Evolutionary conservation across 2,797 vertebrate genomes (phyloP), one percentile per base, ranked within the genome.

Genomic region (Psittacula echo): DNA sequence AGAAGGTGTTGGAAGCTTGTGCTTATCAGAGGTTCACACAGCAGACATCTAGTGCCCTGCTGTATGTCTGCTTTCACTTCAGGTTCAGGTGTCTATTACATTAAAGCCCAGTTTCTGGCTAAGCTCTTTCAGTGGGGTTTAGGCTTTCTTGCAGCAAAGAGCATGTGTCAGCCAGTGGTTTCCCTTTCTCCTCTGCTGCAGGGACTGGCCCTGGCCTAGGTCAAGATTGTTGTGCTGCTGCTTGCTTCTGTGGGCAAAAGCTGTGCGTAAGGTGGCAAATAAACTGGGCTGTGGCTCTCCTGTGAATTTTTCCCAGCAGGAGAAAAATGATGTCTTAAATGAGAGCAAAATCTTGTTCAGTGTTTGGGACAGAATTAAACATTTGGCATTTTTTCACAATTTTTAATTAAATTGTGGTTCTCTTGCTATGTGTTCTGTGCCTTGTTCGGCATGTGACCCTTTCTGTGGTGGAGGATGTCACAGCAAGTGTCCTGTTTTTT

Each of bases 151-250:
- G 6, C 71, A 48, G 27, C 45, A 18, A 42, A 83, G 56, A 30
- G 9, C 19, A 5, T 0, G 0, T 54, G 19, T 64, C 44, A 75
- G 8, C 23, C 54, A n/a, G 11, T 13, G 24, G 0, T 39, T 73
- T 84, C 32, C 32, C 13, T 89, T 64, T 13, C 11, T 64, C 20
- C 17, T 2, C 3, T 42, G 0, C n/a, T 48, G 41, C 30, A n/a
- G 41, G 9, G 58, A n/a, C 44, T 60, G 56, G 17, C 37, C 10
- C 30, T 93, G 68, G 24, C 21, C 29, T 39, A 22, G 5, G 29
- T 50, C 34, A 7, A 18, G 24, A 5, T 74, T 71, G 37, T 68
- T 80, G 10, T 1, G 6, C 48, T 67, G 37, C 24, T 76, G 17
- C 68, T 68, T 65, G 34, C 22, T 79, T 72, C 42, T 56, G 4